Evolutionary conservation across 1,140 invertebrate genomes (phyloP).

Genomic region (Neomicropteryx cornuta): DNA sequence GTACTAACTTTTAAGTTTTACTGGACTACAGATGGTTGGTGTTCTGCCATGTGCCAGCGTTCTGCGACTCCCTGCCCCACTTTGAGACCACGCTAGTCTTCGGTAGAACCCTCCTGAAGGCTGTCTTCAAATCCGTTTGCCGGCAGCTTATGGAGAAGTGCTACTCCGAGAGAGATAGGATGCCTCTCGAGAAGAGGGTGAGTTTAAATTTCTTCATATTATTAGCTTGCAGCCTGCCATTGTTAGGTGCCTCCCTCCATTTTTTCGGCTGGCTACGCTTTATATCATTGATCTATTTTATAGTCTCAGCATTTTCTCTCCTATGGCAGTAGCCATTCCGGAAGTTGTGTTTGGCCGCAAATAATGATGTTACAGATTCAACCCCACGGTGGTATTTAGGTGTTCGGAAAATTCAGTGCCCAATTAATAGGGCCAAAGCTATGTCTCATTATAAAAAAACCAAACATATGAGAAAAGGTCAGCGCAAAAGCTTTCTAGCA

Average conservation of each 20-base stretch:
- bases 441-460: too few species aligned
- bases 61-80: conserved; percentile 86
- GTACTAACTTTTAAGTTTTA: background rate
- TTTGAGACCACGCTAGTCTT: conserved; percentile 86
- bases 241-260: too few species aligned
- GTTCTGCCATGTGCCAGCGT: conserved; percentile 88
- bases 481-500: too few species aligned
- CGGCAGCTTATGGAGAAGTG: conserved; percentile 85
- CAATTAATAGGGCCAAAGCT: too few species aligned
- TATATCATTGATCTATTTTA: too few species aligned
- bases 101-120: conserved; percentile 71
- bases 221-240: background rate
- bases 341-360: too few species aligned
- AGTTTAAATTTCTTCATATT: conserved; percentile 6
- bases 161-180: conserved; percentile 74
- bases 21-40: conserved; percentile 70
- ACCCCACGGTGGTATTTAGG: too few species aligned
- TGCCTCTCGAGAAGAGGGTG: conserved; percentile 75
- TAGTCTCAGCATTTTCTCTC: background rate
- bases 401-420: too few species aligned
- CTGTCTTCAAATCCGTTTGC: conserved; percentile 81
- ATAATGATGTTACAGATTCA: too few species aligned
- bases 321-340: too few species aligned
- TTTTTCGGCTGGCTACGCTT: too few species aligned
- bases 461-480: too few species aligned